Evolutionary conservation across 2,113 vertebrate species (phyloP).

Genomic region (Ariopsis seemanni): DNA sequence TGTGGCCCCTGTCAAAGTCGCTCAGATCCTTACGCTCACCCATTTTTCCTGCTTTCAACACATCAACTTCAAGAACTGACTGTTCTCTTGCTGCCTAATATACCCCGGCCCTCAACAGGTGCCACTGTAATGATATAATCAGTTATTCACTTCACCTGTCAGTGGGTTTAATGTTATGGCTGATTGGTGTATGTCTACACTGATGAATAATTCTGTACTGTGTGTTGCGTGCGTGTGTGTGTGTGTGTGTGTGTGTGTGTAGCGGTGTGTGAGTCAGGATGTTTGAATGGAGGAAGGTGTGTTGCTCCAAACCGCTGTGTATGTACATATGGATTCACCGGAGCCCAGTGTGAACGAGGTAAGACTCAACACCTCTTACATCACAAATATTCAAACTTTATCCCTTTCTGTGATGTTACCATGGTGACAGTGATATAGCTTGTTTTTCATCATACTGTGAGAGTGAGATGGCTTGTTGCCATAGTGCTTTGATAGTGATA

Average conservation of each 20-base stretch:
- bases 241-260: conserved; percentile 50
- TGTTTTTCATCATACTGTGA: neutral
- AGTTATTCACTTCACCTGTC: no score
- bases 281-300: conserved; percentile 91
- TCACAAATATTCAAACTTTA: neutral
- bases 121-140: no score
- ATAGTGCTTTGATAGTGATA: neutral
- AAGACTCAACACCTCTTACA: conserved; percentile 49
- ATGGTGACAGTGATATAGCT: neutral
- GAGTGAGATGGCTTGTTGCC: neutral
- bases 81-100: no score
- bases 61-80: no score
- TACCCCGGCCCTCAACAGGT: no score
- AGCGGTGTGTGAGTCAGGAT: conserved; percentile 97
- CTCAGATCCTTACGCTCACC: no score
- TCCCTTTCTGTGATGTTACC: neutral
- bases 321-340: conserved; percentile 96
- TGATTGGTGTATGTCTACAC: neutral
- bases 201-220: neutral
- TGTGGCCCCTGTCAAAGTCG: no score
- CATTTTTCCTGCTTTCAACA: no score
- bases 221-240: conserved; percentile 34
- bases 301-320: conserved; percentile 95
- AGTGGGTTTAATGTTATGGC: no score
- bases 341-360: conserved; percentile 98